Base-by-base conservation (phyloP, 2,888 invertebrate genomes). In the Stenotaenia linearis region DNA sequence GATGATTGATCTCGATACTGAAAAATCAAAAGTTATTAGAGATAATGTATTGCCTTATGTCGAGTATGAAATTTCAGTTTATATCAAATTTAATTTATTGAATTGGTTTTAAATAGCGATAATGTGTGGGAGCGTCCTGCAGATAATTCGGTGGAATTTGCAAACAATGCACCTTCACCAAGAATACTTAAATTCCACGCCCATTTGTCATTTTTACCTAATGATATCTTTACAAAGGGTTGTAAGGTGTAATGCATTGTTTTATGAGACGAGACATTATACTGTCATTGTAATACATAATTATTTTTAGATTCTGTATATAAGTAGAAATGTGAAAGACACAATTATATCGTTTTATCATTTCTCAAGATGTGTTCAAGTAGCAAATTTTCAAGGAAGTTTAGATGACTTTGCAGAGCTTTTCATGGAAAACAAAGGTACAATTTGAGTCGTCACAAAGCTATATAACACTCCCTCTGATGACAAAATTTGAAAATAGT, bases 1-100 rank as follows among this genome's bases (percentile, higher is more conserved):
- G 80, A 91, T 92, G 18, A 77, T 21, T 28, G 23, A 77, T 5
- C 92, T 94, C 83, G 91, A 96, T 85, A 93, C 91, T 83, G 91
- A 92, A 83, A 90, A 89, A 23, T 93, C 93, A 0, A 90, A 90
- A 84, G 25, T 4, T 5, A 25, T 28, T 25, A 12, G 23, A 4
- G 69, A 69, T 28, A 15, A 10, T 10, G 69, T 28, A 1, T 69
- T 28, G 7, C 69, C 69, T 7, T 50, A 18, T 18, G 18, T n/a
- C 3, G 50, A 50, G 50, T 50, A 50, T 6, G 18, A 1, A 18
- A 18, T 21, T 3, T 6, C 18, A 18, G 1, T 40, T 12, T 12
- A 40, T 9, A 40, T 12, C 2, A 21, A 50, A 45, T n/a, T 15
- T n/a, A 50, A 15, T 18, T 18, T 4, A 21, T 1, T 50, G 1